These are phyloP conservation scores for Malurus cyaneus DNA, from an alignment of 2,113 vertebrate species.

Conservation along the genomic window DNA sequence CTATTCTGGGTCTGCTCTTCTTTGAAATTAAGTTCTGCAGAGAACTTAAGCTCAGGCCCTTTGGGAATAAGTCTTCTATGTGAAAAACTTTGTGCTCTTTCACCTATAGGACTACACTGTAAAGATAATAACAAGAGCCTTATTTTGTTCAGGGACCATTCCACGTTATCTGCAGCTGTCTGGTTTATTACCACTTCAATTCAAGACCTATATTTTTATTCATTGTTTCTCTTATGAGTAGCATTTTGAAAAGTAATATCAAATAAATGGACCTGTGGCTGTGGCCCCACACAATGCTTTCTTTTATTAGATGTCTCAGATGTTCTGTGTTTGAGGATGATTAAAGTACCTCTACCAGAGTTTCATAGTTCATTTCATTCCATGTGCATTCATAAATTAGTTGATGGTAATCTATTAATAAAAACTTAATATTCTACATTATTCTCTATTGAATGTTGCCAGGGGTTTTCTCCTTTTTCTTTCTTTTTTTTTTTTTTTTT, in stretches of 20 bases:
- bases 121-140: not conserved
- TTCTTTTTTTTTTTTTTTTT: not conserved
- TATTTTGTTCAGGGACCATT: not conserved
- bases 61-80: not conserved
- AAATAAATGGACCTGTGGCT: conserved; percentile 16
- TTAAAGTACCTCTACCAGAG: conserved; percentile 28
- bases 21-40: not conserved
- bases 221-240: conserved; percentile 47
- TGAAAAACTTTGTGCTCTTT: not conserved
- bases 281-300: conserved; percentile 1
- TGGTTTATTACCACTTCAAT: conserved; percentile 35
- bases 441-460: not conserved
- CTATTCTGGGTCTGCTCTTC: not conserved
- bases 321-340: not conserved
- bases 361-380: conserved; percentile 33
- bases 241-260: conserved; percentile 32
- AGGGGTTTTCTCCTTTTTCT: accelerated
- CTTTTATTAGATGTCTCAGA: conserved; percentile 40
- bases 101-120: not conserved
- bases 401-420: conserved; percentile 57
- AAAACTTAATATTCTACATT: conserved; percentile 34
- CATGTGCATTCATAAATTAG: conserved; percentile 42
- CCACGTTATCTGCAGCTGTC: conserved; percentile 30
- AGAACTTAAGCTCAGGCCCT: not conserved
- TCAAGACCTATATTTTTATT: conserved; percentile 6